Evolutionary conservation across 2,888 invertebrate species (phyloP), one percentile per base, ranked within the genome.

Genomic region (Lycaena phlaeas): DNA sequence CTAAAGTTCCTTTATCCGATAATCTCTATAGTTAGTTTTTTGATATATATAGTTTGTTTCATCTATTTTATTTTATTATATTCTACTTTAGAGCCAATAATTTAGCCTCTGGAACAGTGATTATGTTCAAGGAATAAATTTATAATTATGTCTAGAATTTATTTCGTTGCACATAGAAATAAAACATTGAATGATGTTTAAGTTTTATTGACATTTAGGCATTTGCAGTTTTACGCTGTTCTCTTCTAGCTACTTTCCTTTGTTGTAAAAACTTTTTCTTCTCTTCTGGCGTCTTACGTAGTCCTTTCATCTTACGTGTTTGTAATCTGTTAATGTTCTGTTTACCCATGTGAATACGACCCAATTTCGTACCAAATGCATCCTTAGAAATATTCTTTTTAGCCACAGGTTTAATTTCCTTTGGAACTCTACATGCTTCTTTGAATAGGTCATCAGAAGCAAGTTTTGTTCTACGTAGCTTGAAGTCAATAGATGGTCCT

Each of bases 361-460:
- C 98, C 60, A 94, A 87, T 56, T 91, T 94, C 5, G 92, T 92
- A 40, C 98, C 98, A 61, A 99, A 90, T 2, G 87, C 89, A 82
- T 98, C 96, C 39, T 88, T 88, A 1, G 91, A 89, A 42, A 97
- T 88, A 67, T 99, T 99, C 88, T 98, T 98, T 85, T 93, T 94
- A 61, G 92, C 93, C 51, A 90, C 90, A 1, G 88, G 85, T 81
- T 90, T 93, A 4, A 93, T 77, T 68, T 91, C 90, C 61, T 89
- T 92, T 1, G 96, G 95, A 68, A 92, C 88, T 51, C 87, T 92
- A 63, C 92, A 91, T 0, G 96, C 90, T 59, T 90, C 88, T 60
- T 94, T 95, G 77, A 90, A 93, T 9, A 98, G 84, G 69, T 96
- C 95, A 51, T 94, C 93, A 0, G 96, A 93, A 0, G 97, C 97